Percentiles rank a stretch among this genome's conserved stretches.
Evolutionary conservation across 2,797 vertebrate genomes (phyloP).

Genomic region (Falco naumanni): DNA sequence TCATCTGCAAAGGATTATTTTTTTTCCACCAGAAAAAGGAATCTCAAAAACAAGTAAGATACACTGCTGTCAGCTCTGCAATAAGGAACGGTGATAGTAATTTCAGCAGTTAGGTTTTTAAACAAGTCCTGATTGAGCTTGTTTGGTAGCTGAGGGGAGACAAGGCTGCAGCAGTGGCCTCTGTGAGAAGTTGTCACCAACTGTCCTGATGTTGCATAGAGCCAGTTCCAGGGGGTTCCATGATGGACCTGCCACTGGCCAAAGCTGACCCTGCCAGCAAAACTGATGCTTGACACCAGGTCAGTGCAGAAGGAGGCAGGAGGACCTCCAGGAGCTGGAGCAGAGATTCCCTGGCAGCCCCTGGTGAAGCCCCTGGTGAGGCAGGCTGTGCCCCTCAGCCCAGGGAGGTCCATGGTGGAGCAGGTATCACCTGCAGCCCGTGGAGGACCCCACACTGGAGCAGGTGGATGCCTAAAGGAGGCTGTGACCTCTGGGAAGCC

Average conservation of each 20-base stretch:
- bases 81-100: not conserved
- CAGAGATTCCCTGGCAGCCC: too few relatives aligned
- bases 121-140: not conserved
- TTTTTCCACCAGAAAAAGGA: not conserved
- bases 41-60: not conserved
- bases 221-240: not conserved
- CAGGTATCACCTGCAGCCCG: too few relatives aligned
- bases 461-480: too few relatives aligned
- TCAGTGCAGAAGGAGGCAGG: too few relatives aligned
- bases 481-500: too few relatives aligned
- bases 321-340: too few relatives aligned
- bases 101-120: not conserved
- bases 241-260: fast-evolving
- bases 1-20: not conserved
- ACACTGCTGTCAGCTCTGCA: not conserved
- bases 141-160: not conserved
- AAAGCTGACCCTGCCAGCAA: not conserved
- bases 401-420: too few relatives aligned
- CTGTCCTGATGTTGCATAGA: not conserved
- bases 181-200: not conserved
- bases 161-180: not conserved
- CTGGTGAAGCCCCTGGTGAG: too few relatives aligned
- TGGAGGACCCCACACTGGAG: too few relatives aligned
- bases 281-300: not conserved
- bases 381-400: too few relatives aligned